phyloP scores from a whole-genome alignment of 2,797 vertebrate species.

The Dendrocincla tyrannina region DNA sequence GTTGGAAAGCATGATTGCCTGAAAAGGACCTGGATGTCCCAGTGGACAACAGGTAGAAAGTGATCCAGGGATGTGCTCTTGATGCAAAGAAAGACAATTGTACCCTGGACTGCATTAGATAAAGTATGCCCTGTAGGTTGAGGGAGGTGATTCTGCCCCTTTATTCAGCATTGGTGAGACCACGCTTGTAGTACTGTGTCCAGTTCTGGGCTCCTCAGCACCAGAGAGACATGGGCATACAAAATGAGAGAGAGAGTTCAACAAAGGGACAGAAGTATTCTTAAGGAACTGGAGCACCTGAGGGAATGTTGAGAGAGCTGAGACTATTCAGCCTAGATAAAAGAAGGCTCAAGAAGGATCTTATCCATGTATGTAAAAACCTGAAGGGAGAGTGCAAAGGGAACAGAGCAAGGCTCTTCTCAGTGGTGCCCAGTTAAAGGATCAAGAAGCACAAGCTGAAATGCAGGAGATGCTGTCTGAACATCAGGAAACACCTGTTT shows the following conservation, averaged over 20 bases:
- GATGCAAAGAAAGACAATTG: not conserved
- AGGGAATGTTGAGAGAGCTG: not conserved
- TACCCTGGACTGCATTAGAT: not conserved
- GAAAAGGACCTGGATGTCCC: not conserved
- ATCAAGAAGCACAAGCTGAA: not conserved
- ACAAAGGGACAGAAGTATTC: not conserved
- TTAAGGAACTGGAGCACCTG: not conserved
- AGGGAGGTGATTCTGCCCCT: not conserved
- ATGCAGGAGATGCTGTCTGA: not conserved
- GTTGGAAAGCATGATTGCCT: not conserved
- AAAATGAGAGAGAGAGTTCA: not conserved
- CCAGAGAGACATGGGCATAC: rapidly evolving
- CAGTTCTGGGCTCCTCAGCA: not conserved
- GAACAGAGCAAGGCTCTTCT: not conserved
- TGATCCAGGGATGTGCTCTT: not conserved
- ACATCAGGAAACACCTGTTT: not conserved
- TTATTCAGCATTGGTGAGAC: not conserved
- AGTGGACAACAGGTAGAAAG: not conserved
- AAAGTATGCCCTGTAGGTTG: not conserved
- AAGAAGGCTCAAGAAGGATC: not conserved
- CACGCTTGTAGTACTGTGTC: not conserved
- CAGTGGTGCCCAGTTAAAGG: not conserved
- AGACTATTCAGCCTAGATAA: not conserved
- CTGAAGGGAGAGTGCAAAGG: not conserved
- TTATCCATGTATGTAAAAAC: not conserved